Base-by-base conservation (phyloP, 1,140 invertebrate genomes). In the Drosophila grimshawi region DNA sequence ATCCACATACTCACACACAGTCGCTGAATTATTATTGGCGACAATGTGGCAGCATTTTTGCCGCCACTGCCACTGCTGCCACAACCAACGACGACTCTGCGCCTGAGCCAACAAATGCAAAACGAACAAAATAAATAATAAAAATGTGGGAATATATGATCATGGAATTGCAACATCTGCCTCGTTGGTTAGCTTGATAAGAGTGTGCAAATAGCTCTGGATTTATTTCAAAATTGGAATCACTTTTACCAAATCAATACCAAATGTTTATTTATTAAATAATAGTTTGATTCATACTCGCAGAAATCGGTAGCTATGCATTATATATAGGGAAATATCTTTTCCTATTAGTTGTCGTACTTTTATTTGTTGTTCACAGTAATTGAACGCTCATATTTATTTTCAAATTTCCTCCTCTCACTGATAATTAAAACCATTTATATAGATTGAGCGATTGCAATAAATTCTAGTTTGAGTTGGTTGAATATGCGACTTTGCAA, bases 11-110 rank as follows among this genome's bases (percentile, higher is more conserved):
- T 45, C 52, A 11, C 43, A 46, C 68, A 45, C 35, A 55, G 35
- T 45, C 52, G 29, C 51, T 67, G 49, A 69, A 69, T 69, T 74
- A 55, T 55, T 55, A 63, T 74, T 70, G 66, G 59, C 72, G 72
- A 69, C 66, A 70, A 61, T 70, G 59, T 70, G 72, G 57, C 59
- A 62, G 59, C 71, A 56, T 39, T 30, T 33, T 43, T 33, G 7
- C 53, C 29, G 53, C 57, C 30, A n/a, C 35, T 10, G 67, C 33
- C 45, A 49, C 19, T 60, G 55, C 55, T 55, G 64, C 55, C 64
- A 39, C 62, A 39, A 33, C 29, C 8, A 8, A 37, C 29, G 29
- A 6, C 11, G 11, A 4, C 29, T 30, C 10, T 19, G 19, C 41
- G n/a, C 10, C 10, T 39, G 64, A 57, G 7, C 30, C 48, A 19